Evolutionary conservation across 2,113 vertebrate genomes (phyloP), one percentile per base, ranked within the genome.

Genomic region (Argyrosomus japonicus): DNA sequence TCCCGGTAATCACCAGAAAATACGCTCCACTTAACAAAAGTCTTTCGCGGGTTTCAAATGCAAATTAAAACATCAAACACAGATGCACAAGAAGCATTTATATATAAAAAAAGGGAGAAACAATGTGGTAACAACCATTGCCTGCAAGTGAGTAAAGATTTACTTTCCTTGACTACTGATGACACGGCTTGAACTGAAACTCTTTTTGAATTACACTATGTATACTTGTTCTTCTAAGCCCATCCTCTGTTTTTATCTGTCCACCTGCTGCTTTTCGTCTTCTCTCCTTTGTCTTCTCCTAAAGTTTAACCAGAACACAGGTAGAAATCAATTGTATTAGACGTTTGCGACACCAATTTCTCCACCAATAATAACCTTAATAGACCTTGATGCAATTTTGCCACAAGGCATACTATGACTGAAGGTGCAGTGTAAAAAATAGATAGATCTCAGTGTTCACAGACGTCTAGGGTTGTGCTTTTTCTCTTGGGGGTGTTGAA

Each of bases 331-430:
- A 17, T 36, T 36, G 15, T 6, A 36, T 54, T 21, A 23, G 17
- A 32, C 8, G 18, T 25, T 48, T 68, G 53, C 58, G 43, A 75
- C 75, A 58, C 29, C 45, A 69, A 82, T 69, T 45, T 75, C 56
- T 75, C 56, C 47, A 47, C 47, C 21, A 77, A 29, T 2, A 80
- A 5, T 5, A 61, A 47, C 67, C 40, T 70, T 23, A 50, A 23
- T 25, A 19, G 40, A 78, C 19, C 25, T 8, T 48, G 9, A 68
- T 48, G 15, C 21, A 74, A 21, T 74, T 64, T 77, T 68, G 27
- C 67, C 9, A 29, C 17, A 48, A 75, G 45, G 50, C 15, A 60
- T 15, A 18, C 19, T 53, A 40, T 21, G 32, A 74, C 43, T 64
- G n/a, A 57, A 23, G 48, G 7, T 21, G 11, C 25, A 12, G 18